These are phyloP conservation scores for Grantiella picta DNA, from an alignment of 2,113 vertebrate genomes.

Conservation along the genomic window DNA sequence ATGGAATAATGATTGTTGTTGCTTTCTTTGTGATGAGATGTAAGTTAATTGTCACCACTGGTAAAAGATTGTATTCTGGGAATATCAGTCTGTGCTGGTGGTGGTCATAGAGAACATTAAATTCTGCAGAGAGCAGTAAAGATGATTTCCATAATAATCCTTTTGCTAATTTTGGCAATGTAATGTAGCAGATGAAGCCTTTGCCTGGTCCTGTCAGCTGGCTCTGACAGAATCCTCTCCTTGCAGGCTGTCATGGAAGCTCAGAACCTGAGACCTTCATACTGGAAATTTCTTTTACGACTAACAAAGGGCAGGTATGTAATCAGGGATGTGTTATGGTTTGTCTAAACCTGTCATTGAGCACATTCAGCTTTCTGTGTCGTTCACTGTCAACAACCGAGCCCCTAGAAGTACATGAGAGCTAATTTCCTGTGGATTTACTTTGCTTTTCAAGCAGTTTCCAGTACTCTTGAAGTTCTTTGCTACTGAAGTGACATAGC, in stretches of 20 bases:
- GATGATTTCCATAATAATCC: not conserved
- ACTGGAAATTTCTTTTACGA: constrained; percentile 96
- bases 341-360: not conserved
- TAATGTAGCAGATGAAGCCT: not conserved
- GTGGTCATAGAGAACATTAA: not conserved
- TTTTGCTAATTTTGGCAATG: not conserved
- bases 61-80: not conserved
- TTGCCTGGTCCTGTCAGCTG: not conserved
- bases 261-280: constrained; percentile 91
- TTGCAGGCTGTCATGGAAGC: constrained; percentile 96
- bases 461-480: not conserved
- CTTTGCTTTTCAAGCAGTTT: not conserved
- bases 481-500: not conserved
- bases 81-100: not conserved
- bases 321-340: not conserved
- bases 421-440: not conserved
- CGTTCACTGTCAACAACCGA: not conserved
- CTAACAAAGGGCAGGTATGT: constrained; percentile 94
- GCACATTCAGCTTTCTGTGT: not conserved
- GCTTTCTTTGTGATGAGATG: not conserved
- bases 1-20: not conserved
- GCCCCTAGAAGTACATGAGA: fast-evolving
- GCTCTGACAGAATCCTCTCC: constrained; percentile 1
- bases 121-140: not conserved
- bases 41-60: not conserved